Evolutionary conservation across 2,888 invertebrate species (phyloP).

Genomic region (Polydrusus cervinus): DNA sequence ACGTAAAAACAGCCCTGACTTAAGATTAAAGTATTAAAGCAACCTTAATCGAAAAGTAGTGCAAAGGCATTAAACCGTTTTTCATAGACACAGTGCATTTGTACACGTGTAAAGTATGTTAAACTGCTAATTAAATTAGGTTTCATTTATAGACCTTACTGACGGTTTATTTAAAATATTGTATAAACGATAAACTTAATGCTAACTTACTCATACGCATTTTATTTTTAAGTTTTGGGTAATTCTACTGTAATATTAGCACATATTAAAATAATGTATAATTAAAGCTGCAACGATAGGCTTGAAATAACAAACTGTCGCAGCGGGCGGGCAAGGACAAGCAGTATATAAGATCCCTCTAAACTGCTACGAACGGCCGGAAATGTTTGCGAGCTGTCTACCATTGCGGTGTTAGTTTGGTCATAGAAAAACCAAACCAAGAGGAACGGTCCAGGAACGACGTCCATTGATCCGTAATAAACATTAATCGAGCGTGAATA

Average conservation of each 20-base stretch:
- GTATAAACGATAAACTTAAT: neutral
- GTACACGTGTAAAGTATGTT: neutral
- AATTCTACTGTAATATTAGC: neutral
- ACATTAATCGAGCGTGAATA: too few species aligned
- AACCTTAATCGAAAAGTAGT: constrained; percentile 4
- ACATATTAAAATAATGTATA: neutral
- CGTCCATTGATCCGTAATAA: too few species aligned
- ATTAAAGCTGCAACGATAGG: too few species aligned
- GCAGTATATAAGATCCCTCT: too few species aligned
- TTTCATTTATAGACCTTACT: constrained; percentile 10
- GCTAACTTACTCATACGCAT: neutral
- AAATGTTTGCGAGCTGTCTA: too few species aligned
- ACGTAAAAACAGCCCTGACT: constrained; percentile 13
- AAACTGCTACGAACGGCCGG: too few species aligned
- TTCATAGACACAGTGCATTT: constrained; percentile 1
- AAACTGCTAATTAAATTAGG: neutral
- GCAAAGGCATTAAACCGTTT: constrained; percentile 13
- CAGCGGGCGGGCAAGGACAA: too few species aligned
- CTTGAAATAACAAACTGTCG: too few species aligned
- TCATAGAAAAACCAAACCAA: too few species aligned
- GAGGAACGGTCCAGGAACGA: too few species aligned
- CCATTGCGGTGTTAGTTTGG: too few species aligned
- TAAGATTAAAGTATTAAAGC: constrained; percentile 9
- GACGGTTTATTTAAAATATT: constrained; percentile 1
- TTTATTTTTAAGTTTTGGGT: neutral